These are phyloP conservation scores for Taurulus bubalis DNA, from an alignment of 2,113 vertebrate genomes.

Conservation along the genomic window DNA sequence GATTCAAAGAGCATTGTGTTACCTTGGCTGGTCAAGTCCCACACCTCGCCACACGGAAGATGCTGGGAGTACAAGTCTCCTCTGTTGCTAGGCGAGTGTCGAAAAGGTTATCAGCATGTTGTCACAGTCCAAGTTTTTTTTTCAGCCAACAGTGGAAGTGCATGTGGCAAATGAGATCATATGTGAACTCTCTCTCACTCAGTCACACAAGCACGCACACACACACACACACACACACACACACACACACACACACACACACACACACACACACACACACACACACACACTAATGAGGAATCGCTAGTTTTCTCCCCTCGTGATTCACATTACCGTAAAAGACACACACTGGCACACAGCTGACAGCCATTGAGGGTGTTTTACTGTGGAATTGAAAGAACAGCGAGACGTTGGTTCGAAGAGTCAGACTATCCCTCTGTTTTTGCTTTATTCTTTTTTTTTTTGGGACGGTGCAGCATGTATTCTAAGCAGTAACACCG, in stretches of 20 bases:
- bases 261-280: background rate
- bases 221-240: background rate
- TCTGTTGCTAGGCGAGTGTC: conserved; percentile 35
- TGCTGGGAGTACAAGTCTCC: background rate
- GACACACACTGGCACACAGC: conserved; percentile 60
- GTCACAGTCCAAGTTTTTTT: conserved; percentile 17
- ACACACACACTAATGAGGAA: conserved; percentile 4
- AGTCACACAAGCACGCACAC: background rate
- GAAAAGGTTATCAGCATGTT: conserved; percentile 33
- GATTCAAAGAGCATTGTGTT: conserved; percentile 6
- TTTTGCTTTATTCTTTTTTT: background rate
- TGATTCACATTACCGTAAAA: conserved; percentile 75
- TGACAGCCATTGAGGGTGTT: conserved; percentile 59
- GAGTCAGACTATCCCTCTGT: conserved; percentile 1
- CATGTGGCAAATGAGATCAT: conserved; percentile 22
- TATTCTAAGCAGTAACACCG: background rate
- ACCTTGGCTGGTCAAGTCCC: conserved; percentile 29
- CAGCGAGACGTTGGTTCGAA: conserved; percentile 16
- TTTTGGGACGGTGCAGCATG: background rate
- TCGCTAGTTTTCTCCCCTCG: conserved; percentile 55
- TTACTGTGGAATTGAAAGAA: conserved; percentile 47
- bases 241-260: background rate
- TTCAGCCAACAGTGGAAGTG: conserved; percentile 16
- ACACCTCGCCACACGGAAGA: background rate
- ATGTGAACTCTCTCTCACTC: conserved; percentile 5